Conservation (phyloP, 2,888 invertebrate genomes). For the Dinocampus coccinellae region DNA sequence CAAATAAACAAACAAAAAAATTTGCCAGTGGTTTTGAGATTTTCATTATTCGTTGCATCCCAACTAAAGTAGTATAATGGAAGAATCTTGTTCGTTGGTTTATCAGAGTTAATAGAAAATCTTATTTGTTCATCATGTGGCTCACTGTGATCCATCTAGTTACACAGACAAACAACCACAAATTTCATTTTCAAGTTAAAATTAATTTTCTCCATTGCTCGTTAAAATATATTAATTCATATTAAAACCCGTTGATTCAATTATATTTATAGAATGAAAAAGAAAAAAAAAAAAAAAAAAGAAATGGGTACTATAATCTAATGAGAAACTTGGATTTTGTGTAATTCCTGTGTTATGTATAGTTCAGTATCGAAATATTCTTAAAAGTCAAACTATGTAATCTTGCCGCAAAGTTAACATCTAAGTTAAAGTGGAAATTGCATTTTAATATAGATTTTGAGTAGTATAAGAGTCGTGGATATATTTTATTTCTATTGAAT, state of each 20-base stretch:
- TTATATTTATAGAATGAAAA: neutral
- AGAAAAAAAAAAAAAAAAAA: neutral
- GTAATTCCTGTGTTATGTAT: neutral
- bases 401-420: neutral
- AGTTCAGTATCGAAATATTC: neutral
- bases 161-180: neutral
- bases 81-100: slow-evolving; percentile 18
- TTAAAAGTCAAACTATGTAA: neutral
- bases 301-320: neutral
- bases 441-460: neutral
- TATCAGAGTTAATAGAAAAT: neutral
- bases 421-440: neutral
- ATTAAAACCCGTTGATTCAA: neutral
- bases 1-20: neutral
- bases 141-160: slow-evolving; percentile 9
- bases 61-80: slow-evolving; percentile 8
- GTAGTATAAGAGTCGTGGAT: neutral
- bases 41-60: neutral
- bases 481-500: neutral
- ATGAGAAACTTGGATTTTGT: neutral
- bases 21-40: neutral
- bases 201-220: neutral
- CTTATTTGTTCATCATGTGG: slow-evolving; percentile 12
- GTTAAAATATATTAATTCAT: neutral
- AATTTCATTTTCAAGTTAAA: neutral